Evolutionary conservation across 2,113 vertebrate genomes (phyloP).

Genomic region (Ginglymostoma cirratum): DNA sequence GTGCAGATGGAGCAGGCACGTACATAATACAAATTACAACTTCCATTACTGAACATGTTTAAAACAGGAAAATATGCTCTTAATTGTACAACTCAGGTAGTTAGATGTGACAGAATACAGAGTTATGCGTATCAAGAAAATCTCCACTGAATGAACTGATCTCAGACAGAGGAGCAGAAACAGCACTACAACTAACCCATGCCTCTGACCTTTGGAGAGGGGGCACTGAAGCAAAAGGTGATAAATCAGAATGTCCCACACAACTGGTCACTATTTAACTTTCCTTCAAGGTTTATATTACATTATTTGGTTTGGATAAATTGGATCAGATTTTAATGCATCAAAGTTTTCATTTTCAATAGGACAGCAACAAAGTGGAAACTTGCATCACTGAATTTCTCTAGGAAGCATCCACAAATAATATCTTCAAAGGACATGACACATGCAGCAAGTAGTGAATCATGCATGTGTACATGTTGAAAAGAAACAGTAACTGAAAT

Average conservation of each 20-base stretch:
- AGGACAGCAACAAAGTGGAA: background rate
- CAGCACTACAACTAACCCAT: background rate
- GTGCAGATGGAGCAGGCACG: no score
- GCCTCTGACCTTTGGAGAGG: background rate
- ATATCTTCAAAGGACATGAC: background rate
- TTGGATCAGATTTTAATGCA: background rate
- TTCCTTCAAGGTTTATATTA: background rate
- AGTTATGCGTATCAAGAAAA: background rate
- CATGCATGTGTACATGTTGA: background rate
- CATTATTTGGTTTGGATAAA: no score
- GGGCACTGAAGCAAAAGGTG: background rate
- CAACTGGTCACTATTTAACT: background rate
- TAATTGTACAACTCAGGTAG: background rate
- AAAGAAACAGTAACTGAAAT: background rate
- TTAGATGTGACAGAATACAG: background rate
- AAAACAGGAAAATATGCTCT: background rate
- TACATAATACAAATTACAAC: background rate
- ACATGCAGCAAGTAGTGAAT: background rate
- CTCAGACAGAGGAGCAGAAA: background rate
- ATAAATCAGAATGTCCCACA: background rate
- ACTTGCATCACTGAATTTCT: background rate
- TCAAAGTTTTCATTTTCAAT: background rate
- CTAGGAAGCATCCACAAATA: background rate
- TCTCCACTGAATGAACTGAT: background rate
- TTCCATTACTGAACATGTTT: background rate